Evolutionary conservation across 2,113 vertebrate species (phyloP), one percentile per base, ranked within the genome.

Genomic region (Hypocryptadius cinnamomeus): DNA sequence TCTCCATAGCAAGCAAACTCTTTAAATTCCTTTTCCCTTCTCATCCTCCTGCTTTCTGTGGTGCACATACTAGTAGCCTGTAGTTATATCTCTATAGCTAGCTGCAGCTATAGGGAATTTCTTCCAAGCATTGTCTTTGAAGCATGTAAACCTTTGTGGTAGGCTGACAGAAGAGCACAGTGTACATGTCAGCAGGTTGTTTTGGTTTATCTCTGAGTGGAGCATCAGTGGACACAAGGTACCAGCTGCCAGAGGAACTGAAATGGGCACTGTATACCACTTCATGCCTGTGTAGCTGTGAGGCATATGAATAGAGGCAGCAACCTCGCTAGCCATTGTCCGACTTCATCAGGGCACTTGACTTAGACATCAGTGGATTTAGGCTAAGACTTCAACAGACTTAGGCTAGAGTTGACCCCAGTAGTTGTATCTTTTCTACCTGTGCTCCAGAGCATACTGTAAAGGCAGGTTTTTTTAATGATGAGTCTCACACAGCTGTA

Each of bases 1-100:
- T 82, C 70, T 79, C n/a, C n/a, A 37, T 3, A 37, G 48, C 23
- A 85, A 85, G 56, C 10, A 39, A 44, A 15, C 27, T 74, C 44
- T 69, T 71, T 61, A 57, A 72, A 50, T 77, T 83, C 18, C 25
- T 30, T 37, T 85, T 56, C 19, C 10, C 3, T 81, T 51, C n/a
- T 77, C n/a, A 15, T 50, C 10, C 51, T 72, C 87, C 31, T 68
- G 11, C 35, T 77, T 72, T 64, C 27, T 22, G 23, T 44, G 59
- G 15, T 31, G 64, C 20, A 25, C 2, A 1, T 15, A 24, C 39
- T 9, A 48, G 18, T 0, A 8, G 16, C 31, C 59, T n/a, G 30
- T 37, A 69, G 25, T 56, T 68, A 22, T 45, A 63, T 40, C 22
- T 66, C 35, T 57, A 3, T 6, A 56, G 25, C 21, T 27, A 39